Conservation (phyloP, 1,140 invertebrate species). For the Pseudomyrmex concolor region DNA sequence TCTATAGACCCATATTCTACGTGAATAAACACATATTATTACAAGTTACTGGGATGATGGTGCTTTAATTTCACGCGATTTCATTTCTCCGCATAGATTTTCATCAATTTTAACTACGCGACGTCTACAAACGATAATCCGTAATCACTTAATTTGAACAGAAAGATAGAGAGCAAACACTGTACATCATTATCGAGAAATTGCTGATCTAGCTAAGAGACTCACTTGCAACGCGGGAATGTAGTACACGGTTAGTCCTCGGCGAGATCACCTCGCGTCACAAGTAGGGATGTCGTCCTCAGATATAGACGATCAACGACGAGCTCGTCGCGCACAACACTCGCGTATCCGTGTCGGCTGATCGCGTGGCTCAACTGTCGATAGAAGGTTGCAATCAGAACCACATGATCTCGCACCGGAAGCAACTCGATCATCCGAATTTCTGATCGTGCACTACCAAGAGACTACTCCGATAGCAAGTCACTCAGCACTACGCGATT, state of each 20-base stretch:
- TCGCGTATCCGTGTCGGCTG: slow-evolving; percentile 38
- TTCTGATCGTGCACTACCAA: not conserved
- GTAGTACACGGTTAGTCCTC: slow-evolving; percentile 72
- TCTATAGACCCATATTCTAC: not conserved
- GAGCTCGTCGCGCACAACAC: slow-evolving; percentile 57
- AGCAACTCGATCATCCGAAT: slow-evolving; percentile 30
- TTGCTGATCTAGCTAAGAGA: slow-evolving; percentile 12
- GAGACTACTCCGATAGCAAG: slow-evolving; percentile 14
- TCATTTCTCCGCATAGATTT: slow-evolving; percentile 3
- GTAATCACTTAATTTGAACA: slow-evolving; percentile 20
- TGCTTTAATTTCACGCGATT: not conserved
- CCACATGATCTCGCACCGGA: slow-evolving; percentile 60
- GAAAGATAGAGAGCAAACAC: not conserved
- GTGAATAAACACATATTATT: not conserved
- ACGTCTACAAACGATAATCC: not conserved
- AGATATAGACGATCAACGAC: slow-evolving; percentile 14
- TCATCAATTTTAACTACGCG: slow-evolving; percentile 27
- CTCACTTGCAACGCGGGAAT: slow-evolving; percentile 72
- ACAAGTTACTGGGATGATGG: not conserved
- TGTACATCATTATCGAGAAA: slow-evolving; percentile 1
- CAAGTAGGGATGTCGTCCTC: slow-evolving; percentile 30
- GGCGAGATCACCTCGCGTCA: slow-evolving; percentile 62
- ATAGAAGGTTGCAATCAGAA: slow-evolving; percentile 67
- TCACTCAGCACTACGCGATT: slow-evolving; percentile 30
- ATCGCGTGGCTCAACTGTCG: slow-evolving; percentile 63